Conservation (phyloP, 2,888 invertebrate species). For the Luperina testacea region DNA sequence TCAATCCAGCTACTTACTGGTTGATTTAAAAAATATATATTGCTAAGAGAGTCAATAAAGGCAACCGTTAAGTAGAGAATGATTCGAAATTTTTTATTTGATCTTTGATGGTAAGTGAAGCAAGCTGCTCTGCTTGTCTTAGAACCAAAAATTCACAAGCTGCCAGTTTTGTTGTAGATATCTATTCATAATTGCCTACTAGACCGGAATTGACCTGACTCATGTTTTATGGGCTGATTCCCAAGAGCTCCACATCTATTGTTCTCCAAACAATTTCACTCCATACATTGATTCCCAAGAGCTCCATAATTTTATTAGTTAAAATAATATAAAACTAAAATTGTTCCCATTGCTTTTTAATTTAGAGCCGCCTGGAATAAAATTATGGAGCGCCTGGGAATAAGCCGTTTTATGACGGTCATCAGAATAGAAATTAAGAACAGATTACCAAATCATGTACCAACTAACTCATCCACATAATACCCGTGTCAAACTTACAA, state of each 20-base stretch:
- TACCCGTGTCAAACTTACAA: constrained; percentile 36
- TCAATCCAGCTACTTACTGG: background rate
- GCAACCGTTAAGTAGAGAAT: background rate
- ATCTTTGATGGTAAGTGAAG: background rate
- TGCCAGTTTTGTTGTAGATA: too few relatives aligned
- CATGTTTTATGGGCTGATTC: background rate
- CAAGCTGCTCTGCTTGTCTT: background rate
- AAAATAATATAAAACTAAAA: too few relatives aligned
- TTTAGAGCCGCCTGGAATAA: too few relatives aligned
- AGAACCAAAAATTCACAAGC: too few relatives aligned
- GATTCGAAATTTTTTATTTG: background rate
- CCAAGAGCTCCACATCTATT: too few relatives aligned
- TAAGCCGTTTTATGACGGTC: background rate
- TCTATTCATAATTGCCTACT: background rate
- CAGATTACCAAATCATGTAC: constrained; percentile 13
- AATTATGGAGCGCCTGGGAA: too few relatives aligned
- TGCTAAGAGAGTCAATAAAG: background rate
- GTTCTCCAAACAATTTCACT: too few relatives aligned
- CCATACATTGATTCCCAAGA: too few relatives aligned
- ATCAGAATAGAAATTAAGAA: background rate
- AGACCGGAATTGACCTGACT: background rate
- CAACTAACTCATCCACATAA: background rate
- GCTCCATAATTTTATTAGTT: too few relatives aligned
- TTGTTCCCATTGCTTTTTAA: too few relatives aligned
- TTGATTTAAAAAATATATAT: background rate